Conservation (phyloP, 2,797 vertebrate genomes). For the Brotula barbata region DNA sequence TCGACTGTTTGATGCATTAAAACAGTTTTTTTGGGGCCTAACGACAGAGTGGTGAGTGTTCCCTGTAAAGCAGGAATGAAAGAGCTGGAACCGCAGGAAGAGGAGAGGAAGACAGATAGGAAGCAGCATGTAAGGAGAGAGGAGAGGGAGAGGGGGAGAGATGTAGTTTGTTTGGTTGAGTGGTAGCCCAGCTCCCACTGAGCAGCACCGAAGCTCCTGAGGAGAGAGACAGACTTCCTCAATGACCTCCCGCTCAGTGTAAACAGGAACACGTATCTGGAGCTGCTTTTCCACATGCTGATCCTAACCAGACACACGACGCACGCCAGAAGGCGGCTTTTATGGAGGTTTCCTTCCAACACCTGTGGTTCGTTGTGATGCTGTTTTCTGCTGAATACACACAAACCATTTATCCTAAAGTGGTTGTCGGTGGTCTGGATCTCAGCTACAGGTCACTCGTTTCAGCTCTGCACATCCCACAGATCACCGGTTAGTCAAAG, state of each 20-base stretch:
- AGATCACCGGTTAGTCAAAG: too few species aligned
- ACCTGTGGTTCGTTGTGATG: too few species aligned
- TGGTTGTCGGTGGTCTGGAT: too few species aligned
- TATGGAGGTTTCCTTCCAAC: conserved; percentile 5
- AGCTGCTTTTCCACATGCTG: conserved; percentile 42
- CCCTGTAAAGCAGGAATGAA: background rate
- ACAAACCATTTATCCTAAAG: too few species aligned
- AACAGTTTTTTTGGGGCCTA: too few species aligned
- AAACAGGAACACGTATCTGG: conserved; percentile 67
- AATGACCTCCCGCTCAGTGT: conserved; percentile 63
- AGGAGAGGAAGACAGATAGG: conserved; percentile 6
- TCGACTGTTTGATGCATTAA: too few species aligned
- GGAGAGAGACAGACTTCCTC: conserved; percentile 66
- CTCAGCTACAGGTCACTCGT: too few species aligned
- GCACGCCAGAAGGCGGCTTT: conserved; percentile 26
- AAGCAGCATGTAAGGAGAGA: conserved; percentile 24
- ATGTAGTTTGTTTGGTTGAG: conserved; percentile 47
- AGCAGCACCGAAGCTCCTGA: conserved; percentile 51
- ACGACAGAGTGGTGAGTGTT: too few species aligned
- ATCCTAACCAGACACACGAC: conserved; percentile 41
- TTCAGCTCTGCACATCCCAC: too few species aligned
- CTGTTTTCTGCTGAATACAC: too few species aligned
- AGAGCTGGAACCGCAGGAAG: conserved; percentile 10
- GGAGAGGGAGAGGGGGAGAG: conserved; percentile 18
- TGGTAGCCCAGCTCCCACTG: conserved; percentile 48